Percentiles rank a stretch among this genome's conserved stretches.
Conservation (phyloP, 1,140 invertebrate species). For the Drosophila ambigua region DNA sequence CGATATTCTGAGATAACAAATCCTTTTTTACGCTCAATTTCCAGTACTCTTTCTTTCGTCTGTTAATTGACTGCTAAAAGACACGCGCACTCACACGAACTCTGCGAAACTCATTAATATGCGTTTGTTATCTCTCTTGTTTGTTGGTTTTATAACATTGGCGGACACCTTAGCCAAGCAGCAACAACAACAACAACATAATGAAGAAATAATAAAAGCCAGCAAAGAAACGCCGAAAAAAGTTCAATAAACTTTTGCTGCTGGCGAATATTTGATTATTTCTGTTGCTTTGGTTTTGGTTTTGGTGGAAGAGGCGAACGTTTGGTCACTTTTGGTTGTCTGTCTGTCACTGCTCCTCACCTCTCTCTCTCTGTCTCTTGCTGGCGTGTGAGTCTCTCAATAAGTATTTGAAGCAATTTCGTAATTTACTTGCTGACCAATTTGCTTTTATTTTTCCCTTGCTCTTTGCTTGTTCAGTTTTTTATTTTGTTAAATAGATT, state of each 20-base stretch:
- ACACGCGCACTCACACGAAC: slow-evolving; percentile 38
- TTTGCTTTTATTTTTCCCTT: slow-evolving; percentile 37
- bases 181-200: slow-evolving; percentile 43
- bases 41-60: slow-evolving; percentile 42
- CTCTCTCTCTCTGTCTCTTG: slow-evolving; percentile 31
- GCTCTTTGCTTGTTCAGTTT: neutral
- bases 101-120: slow-evolving; percentile 73
- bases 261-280: slow-evolving; percentile 45
- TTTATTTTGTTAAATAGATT: slow-evolving; percentile 13
- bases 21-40: slow-evolving; percentile 10
- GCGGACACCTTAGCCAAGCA: slow-evolving; percentile 65
- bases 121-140: slow-evolving; percentile 45
- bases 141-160: slow-evolving; percentile 50
- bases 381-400: slow-evolving; percentile 47
- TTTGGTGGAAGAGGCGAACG: slow-evolving; percentile 2
- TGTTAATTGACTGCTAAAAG: slow-evolving; percentile 66
- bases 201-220: slow-evolving; percentile 69
- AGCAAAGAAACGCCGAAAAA: slow-evolving; percentile 64
- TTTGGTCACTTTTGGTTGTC: slow-evolving; percentile 14
- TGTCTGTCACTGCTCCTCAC: slow-evolving; percentile 28
- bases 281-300: slow-evolving; percentile 3
- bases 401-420: slow-evolving; percentile 61
- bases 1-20: too few species aligned
- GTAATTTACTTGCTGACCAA: slow-evolving; percentile 72
- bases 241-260: slow-evolving; percentile 77